These are phyloP conservation scores for Oscheius sp. DNA, from an alignment of 1,140 invertebrate genomes.

Conservation along the genomic window DNA sequence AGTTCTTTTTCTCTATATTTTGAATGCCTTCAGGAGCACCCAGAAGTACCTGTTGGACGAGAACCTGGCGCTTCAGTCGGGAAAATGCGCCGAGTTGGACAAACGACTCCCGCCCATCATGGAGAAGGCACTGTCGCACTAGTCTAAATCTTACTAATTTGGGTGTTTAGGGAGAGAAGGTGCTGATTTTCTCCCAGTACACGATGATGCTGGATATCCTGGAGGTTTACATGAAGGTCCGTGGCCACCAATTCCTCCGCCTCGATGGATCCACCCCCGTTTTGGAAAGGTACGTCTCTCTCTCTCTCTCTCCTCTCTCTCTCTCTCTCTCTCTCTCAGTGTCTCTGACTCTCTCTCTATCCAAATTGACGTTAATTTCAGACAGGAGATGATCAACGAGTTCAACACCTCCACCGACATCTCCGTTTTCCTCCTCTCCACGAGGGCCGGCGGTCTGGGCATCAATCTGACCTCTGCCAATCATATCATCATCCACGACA, in stretches of 20 bases:
- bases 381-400: constrained; percentile 66
- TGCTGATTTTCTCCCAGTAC: constrained; percentile 91
- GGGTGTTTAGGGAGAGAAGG: constrained; percentile 63
- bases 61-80: constrained; percentile 64
- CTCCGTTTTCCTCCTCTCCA: constrained; percentile 68
- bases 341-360: constrained; percentile 17
- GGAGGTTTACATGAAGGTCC: constrained; percentile 76
- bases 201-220: constrained; percentile 85
- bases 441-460: constrained; percentile 66
- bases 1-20: neutral
- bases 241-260: constrained; percentile 73
- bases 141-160: neutral
- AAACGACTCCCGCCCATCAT: constrained; percentile 60
- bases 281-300: constrained; percentile 67
- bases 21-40: constrained; percentile 49
- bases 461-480: constrained; percentile 69
- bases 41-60: constrained; percentile 59
- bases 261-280: constrained; percentile 82
- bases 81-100: constrained; percentile 66
- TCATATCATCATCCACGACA: constrained; percentile 68
- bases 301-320: constrained; percentile 25
- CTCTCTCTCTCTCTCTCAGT: neutral
- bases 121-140: constrained; percentile 35
- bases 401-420: constrained; percentile 64
- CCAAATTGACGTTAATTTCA: constrained; percentile 56